Base-by-base conservation (phyloP, 2,113 vertebrate species). In the Beaufortia kweichowensis region DNA sequence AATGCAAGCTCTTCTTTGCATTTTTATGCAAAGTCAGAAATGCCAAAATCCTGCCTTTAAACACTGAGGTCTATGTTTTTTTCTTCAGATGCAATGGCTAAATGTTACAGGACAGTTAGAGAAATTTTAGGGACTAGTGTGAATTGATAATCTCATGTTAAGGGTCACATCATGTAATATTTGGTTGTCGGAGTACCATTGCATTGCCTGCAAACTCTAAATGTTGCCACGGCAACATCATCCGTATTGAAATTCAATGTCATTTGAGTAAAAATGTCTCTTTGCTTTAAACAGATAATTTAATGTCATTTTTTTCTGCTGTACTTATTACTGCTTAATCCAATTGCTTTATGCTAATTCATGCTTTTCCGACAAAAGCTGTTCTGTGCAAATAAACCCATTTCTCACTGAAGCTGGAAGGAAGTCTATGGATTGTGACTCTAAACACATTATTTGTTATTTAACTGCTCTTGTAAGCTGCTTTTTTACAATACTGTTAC, bases 201-300 rank as follows among this genome's bases (percentile, higher is more conserved):
- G 41, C 31, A 56, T 29, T 41, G 39, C 28, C 59, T 26, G 48
- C 57, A 73, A 63, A 29, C 23, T 60, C 43, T 26, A 63, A 23
- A 69, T 56, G n/a, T 57, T 76, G n/a, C 65, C 48, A 64, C 68
- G 71, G 67, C 74, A 77, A 81, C 66, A 2, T 69, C 8, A 8
- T 23, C 29, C 56, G 17, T 28, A 63, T 55, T 64, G 6, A 64
- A 70, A 33, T 28, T 24, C 26, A 35, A 3, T 46, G 6, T 59
- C 14, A 56, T 64, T 65, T 67, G 64, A 19, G 31, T 23, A 1
- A 12, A 72, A 35, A 28, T 33, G n/a, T n/a, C n/a, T n/a, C n/a
- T n/a, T 64, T 70, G 24, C 31, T 21, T 31, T 8, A 65, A 64
- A n/a, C 29, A 68, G 6, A 50, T 19, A 6, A 26, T 46, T 19